Conservation (phyloP, 1,140 invertebrate genomes). For the Heliconius nattereri region DNA sequence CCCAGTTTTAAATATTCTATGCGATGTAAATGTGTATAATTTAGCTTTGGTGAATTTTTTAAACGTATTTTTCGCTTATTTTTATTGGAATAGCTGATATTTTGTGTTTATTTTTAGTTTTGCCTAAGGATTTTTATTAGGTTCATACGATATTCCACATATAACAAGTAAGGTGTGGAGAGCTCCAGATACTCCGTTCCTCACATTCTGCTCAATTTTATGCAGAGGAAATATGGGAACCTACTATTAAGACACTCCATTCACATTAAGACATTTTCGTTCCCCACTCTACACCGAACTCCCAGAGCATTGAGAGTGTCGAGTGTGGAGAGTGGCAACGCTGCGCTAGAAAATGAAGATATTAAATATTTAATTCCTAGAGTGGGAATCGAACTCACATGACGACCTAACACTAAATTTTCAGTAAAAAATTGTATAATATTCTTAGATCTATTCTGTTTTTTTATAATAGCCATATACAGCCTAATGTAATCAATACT, state of each 20-base stretch:
- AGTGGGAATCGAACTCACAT: too few species aligned
- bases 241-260: too few species aligned
- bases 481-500: background rate
- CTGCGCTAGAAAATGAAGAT: too few species aligned
- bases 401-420: too few species aligned
- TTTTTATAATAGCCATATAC: background rate
- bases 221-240: too few species aligned
- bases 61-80: conserved; percentile 14
- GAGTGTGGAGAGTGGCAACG: too few species aligned
- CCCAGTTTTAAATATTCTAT: conserved; percentile 24
- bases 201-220: background rate
- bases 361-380: too few species aligned
- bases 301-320: too few species aligned
- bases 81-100: background rate
- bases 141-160: background rate
- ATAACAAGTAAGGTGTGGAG: background rate
- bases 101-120: background rate
- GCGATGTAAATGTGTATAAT: conserved; percentile 18
- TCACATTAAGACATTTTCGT: too few species aligned
- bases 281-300: too few species aligned
- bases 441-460: too few species aligned
- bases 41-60: conserved; percentile 27
- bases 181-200: background rate
- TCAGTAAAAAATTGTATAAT: too few species aligned
- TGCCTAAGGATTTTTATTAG: background rate